Base-by-base conservation (phyloP, 2,888 invertebrate genomes). In the Amblyjoppa fuscipennis region DNA sequence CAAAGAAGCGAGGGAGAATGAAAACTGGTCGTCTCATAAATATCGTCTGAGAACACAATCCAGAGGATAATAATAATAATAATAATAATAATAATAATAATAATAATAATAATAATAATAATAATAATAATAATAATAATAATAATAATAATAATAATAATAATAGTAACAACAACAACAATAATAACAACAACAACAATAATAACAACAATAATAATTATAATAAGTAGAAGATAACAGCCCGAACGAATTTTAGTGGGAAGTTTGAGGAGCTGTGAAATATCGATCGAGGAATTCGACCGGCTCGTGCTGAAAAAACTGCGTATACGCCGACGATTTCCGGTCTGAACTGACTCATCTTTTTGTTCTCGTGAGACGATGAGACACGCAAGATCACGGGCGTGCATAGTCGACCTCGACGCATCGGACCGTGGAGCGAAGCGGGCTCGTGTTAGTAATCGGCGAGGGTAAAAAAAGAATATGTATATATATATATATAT, bases 301-400 rank as follows among this genome's bases (percentile, higher is more conserved):
- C 66, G 2, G 31, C 51, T 69, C 13, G 61, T 64, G 41, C 45
- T 11, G 74, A 71, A 75, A 79, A 64, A 83, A 51, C 20, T 74
- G 28, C 38, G 74, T 59, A 76, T 70, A 75, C 75, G 79, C 79
- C 80, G 77, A 86, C 77, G 77, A 84, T 84, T 86, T 86, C 86
- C 86, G 77, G 84, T 68, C 68, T 66, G 71, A 20, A 49, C 49
- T 82, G 85, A 85, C 56, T 85, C 85, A 83, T 68, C 51, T 28
- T 28, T 49, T 59, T 53, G 69, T 59, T 84, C 81, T 69, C 49
- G 59, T 53, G 75, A 83, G 59, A 28, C 34, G 66, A 75, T 66
- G 81, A 74, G 51, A 31, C 77, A 51, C 56, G 20, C 73, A n/a
- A 79, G 61, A 79, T 74, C 61, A 59, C 66, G n/a, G 16, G 56